Base-by-base conservation (phyloP, 1,140 invertebrate species). In the Planococcus citri region DNA sequence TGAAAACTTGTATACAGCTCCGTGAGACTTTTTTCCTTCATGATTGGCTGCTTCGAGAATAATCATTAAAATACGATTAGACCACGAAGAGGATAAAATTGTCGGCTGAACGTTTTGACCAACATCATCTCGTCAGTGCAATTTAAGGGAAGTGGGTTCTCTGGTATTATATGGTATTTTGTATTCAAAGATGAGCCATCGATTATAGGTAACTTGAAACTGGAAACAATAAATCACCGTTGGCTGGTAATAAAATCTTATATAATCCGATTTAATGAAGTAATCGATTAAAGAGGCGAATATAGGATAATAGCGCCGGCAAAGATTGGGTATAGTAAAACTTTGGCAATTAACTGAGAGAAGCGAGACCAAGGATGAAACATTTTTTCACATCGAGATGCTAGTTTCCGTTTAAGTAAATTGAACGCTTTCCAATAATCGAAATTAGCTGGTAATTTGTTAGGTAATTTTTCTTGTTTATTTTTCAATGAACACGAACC, bases 371-470 rank as follows among this genome's bases (percentile, higher is more conserved):
- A 20, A 51, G 6, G 41, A 14, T 33, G 29, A 20, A 51, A 51
- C n/a, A 51, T 51, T 17, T 51, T 51, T 51, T 51, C 41, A 20
- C 41, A 14, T 51, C 17, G 41, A 37, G 33, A 51, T 20, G 41
- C 41, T 20, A 17, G 12, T 20, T 14, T 51, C 6, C 41, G 41
- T 51, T 20, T 20, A 33, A 51, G 41, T 51, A 51, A 33, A 51
- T 51, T 51, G 41, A 51, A 51, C 41, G 41, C n/a, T 51, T 51
- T 51, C 41, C 41, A 20, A 51, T 51, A 51, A 51, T 51, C 41
- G 41, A 51, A 51, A 51, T 51, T 51, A 51, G 41, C 41, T 51
- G 41, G 41, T 51, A 51, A 51, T 51, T 51, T 51, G 41, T 51
- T 20, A 20, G 41, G 41, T 51, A 20, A 51, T 51, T 51, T 51